Percentiles rank a stretch among this genome's conserved stretches.
These are phyloP conservation scores for Agrypnia vestita DNA, from an alignment of 1,140 invertebrate genomes.

Conservation along the genomic window DNA sequence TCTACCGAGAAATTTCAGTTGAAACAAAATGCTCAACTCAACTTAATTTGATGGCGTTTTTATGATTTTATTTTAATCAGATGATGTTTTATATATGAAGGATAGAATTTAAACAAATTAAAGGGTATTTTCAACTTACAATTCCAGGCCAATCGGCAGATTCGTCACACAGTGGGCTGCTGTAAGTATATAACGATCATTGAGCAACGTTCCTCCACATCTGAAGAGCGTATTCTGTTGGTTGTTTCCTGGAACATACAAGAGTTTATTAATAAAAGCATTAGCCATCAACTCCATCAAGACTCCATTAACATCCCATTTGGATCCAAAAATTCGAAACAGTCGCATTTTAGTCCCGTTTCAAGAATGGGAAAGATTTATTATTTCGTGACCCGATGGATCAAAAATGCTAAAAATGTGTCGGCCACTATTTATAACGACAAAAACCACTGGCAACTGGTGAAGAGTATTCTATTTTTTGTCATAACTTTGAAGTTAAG, in stretches of 20 bases:
- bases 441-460: background rate
- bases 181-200: slow-evolving; percentile 46
- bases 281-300: background rate
- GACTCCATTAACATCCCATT: background rate
- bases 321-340: too few species aligned
- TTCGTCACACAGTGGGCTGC: slow-evolving; percentile 76
- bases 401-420: background rate
- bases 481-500: slow-evolving; percentile 11
- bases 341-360: too few species aligned
- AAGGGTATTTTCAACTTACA: slow-evolving; percentile 65
- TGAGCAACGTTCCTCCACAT: slow-evolving; percentile 56
- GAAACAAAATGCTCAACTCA: too few species aligned
- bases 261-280: background rate
- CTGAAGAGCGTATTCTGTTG: slow-evolving; percentile 44
- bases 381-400: background rate
- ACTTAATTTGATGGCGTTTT: too few species aligned
- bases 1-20: too few species aligned
- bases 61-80: too few species aligned
- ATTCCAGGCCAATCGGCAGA: slow-evolving; percentile 63
- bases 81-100: too few species aligned
- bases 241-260: slow-evolving; percentile 44
- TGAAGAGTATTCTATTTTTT: slow-evolving; percentile 6
- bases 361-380: slow-evolving; percentile 2
- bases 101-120: too few species aligned
- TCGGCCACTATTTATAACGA: background rate